Base-by-base conservation (phyloP, 2,797 vertebrate species). In the Streptopelia turtur region DNA sequence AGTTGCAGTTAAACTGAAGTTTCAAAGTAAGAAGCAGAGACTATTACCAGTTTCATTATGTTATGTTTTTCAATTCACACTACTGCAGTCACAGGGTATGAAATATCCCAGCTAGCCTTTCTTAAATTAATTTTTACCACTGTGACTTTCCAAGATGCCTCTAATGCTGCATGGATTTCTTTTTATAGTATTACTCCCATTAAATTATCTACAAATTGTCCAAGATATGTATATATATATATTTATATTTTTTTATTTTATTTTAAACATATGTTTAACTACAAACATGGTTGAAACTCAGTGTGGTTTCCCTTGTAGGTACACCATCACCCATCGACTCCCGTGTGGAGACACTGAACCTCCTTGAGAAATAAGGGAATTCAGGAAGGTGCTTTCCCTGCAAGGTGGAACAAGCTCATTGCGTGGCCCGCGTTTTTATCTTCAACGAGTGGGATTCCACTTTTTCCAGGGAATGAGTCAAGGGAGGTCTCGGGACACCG, bases 21-120 rank as follows among this genome's bases (percentile, higher is more conserved):
- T 91, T 88, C 71, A 60, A 90, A 96, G 79, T 86, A 68, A 93
- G 95, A 92, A 91, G 81, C 93, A 95, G 91, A 90, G 91, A 76
- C 74, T 75, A 86, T 81, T 91, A 39, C 92, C 37, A 69, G 30
- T 33, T 80, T 70, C 64, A 87, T 94, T 37, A 24, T 23, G 30
- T 71, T 30, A 27, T 1, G 50, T 37, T 93, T 93, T 60, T 30
- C 68, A 83, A 21, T 89, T 92, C 71, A 55, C 72, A 3, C 72
- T 71, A 35, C 83, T 89, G 66, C 74, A 87, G 83, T 78, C 66
- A 56, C 39, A 22, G 55, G 30, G 7, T 31, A 28, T 47, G 45
- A 77, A 50, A 74, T 49, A 49, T 13, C 68, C 49, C 25, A 60
- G 53, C 37, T 63, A 75, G 52, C 68, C 71, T 71, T 88, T 49